Evolutionary conservation across 1,140 invertebrate species (phyloP).

Genomic region (Ephestia elutella): DNA sequence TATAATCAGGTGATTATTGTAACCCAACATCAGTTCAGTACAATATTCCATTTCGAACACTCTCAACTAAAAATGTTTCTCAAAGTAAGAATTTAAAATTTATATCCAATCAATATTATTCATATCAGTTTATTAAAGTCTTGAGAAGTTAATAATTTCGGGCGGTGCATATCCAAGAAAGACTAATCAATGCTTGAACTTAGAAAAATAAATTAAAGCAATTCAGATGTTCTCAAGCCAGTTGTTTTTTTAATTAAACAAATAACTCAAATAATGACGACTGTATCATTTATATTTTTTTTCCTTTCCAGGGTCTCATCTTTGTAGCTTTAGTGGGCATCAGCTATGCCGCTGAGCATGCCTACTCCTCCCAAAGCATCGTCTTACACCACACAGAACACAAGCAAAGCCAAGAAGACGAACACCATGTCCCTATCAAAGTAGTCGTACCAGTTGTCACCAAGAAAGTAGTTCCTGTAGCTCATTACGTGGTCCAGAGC

Average conservation of each 20-base stretch:
- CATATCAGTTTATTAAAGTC: no score
- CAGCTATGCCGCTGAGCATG: conserved; percentile 9
- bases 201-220: no score
- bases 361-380: conserved; percentile 16
- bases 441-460: background rate
- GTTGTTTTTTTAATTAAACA: no score
- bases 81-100: conserved; percentile 5
- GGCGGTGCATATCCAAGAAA: no score
- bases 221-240: no score
- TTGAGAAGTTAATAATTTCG: no score
- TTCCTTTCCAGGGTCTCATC: conserved; percentile 13
- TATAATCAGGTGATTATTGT: background rate
- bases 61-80: conserved; percentile 2
- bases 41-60: background rate
- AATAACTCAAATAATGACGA: no score
- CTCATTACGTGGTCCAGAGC: conserved; percentile 18
- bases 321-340: conserved; percentile 35
- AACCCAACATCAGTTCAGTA: background rate
- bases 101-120: background rate
- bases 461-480: conserved; percentile 3
- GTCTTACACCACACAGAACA: conserved; percentile 19
- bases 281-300: background rate
- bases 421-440: conserved; percentile 17
- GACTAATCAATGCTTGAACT: no score
- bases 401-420: conserved; percentile 10